Base-by-base conservation (phyloP, 2,797 vertebrate species). In the Myotis myotis region DNA sequence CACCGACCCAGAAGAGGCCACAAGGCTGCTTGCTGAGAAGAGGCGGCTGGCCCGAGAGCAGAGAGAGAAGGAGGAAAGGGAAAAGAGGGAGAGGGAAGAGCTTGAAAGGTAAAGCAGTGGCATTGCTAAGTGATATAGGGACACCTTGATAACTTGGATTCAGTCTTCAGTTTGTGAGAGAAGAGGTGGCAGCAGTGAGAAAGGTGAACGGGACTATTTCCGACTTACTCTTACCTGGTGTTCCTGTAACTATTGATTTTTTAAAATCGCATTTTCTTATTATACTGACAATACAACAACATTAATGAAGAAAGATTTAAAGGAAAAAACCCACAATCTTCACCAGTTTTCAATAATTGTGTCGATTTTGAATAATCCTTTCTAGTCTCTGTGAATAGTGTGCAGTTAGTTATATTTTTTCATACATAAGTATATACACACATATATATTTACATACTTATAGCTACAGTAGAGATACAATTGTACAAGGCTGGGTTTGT, bases 1-100 rank as follows among this genome's bases (percentile, higher is more conserved):
- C 55, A 99, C 98, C 0, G 98, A 99, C 94, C 99, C 99, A 1
- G 99, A 99, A 92, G 99, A 99, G 98, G 99, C 99, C 1, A 99
- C 99, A 0, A 98, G 99, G 66, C 98, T 99, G 94, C 98, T 99
- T 81, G 86, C 99, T 1, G 99, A 99, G 94, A 99, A 99, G 71
- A 98, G 99, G 25, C 98, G 99, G 9, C 98, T 99, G 91, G 99
- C 99, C 94, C 98, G 99, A 8, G 99, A 99, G 83, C 99, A 99
- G 97, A 98, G 99, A 89, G 99, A 99, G 90, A 98, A 98, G 47
- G 99, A 99, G 80, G 99, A 99, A 60, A 98, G 99, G 95, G 98
- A 99, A 97, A 99, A 98, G 55, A 98, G 87, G 53, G 98, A 98
- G n/a, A 98, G 97, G 94, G 99, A 99, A 96, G 99, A 99, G 96